These are phyloP conservation scores for Parnassius orleans DNA, from an alignment of 2,888 invertebrate genomes.

Conservation along the genomic window DNA sequence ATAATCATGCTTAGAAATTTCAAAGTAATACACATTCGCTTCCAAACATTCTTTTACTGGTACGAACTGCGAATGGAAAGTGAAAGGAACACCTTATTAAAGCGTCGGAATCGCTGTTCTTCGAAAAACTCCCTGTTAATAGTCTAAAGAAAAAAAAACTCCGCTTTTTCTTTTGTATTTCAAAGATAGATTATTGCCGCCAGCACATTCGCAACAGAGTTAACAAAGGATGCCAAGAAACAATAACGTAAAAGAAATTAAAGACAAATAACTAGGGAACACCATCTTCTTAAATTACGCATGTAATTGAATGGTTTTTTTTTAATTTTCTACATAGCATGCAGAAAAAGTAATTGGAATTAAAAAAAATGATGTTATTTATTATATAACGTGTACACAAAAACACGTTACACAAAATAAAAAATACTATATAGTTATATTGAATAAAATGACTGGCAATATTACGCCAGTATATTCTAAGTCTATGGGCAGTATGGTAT, in stretches of 20 bases:
- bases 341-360: no score
- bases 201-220: slow-evolving; percentile 3
- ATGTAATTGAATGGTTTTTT: not conserved
- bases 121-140: slow-evolving; percentile 12
- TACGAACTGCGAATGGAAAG: slow-evolving; percentile 10
- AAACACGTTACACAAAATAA: no score
- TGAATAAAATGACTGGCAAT: not conserved
- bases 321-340: no score
- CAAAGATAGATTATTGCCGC: slow-evolving; percentile 16
- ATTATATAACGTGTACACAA: no score
- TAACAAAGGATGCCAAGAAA: slow-evolving; percentile 15
- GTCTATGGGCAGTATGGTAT: no score
- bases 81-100: slow-evolving; percentile 21
- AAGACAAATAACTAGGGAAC: slow-evolving; percentile 6
- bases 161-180: slow-evolving; percentile 15
- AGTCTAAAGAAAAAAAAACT: slow-evolving; percentile 9
- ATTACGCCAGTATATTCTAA: no score
- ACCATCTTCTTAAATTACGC: not conserved
- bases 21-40: no score
- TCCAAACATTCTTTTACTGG: not conserved
- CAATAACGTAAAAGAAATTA: slow-evolving; percentile 16
- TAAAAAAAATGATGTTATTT: no score
- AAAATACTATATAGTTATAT: no score
- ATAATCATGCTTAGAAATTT: no score
- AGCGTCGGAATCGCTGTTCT: slow-evolving; percentile 5